Conservation (phyloP, 1,140 invertebrate genomes). For the Meloidogyne hapla region DNA sequence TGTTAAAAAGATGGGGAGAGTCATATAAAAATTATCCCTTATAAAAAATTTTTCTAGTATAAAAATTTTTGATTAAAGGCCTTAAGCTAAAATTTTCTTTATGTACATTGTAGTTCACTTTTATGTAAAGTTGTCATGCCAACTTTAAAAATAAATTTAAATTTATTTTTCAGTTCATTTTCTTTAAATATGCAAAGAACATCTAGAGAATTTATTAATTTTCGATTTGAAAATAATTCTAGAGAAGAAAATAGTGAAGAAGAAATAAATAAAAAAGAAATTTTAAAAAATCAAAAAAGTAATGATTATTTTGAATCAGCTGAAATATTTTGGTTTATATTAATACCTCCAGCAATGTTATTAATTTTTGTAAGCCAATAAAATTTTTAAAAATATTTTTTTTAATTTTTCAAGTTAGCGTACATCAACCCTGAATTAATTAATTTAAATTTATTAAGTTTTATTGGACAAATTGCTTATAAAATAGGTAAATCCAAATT, state of each 20-base stretch:
- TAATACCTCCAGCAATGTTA: conserved; percentile 29
- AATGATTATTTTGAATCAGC: conserved; percentile 28
- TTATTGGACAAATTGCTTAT: conserved; percentile 32
- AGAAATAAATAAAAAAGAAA: not conserved
- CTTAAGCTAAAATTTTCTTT: no score
- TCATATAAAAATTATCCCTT: no score
- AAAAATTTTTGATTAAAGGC: no score
- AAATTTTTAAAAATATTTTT: not conserved
- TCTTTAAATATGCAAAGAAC: conserved; percentile 42
- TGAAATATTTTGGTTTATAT: conserved; percentile 32
- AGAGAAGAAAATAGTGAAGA: not conserved
- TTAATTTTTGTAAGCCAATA: conserved; percentile 31
- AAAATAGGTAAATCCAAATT: conserved; percentile 24
- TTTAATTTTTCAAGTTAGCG: conserved; percentile 37
- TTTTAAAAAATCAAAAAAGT: conserved; percentile 9
- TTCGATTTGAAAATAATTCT: conserved; percentile 37
- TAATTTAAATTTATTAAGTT: conserved; percentile 2
- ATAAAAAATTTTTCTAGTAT: no score
- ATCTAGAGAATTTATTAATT: conserved; percentile 50
- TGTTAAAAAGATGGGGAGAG: not conserved
- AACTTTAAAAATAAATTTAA: no score
- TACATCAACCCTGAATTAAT: conserved; percentile 45
- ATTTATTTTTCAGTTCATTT: conserved; percentile 26
- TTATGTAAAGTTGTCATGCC: no score
- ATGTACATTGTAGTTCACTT: no score